Conservation (phyloP, 2,113 vertebrate genomes). For the Myiagra hebetior region DNA sequence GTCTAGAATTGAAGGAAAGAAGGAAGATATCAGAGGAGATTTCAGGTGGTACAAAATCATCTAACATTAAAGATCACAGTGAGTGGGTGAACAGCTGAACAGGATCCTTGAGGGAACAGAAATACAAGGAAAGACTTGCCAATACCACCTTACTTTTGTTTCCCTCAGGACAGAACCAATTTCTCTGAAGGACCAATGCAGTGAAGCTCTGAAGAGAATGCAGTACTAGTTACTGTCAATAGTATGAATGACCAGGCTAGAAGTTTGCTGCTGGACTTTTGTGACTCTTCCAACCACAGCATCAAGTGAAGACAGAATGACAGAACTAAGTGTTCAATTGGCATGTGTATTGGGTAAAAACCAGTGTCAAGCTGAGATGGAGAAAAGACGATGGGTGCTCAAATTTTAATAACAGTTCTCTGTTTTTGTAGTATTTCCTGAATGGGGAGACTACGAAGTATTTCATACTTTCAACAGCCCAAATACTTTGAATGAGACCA, state of each 20-base stretch:
- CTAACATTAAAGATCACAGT: neutral
- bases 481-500: neutral
- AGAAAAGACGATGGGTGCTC: neutral
- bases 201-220: neutral
- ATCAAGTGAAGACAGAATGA: neutral
- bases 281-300: neutral
- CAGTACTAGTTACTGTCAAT: neutral
- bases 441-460: neutral
- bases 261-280: neutral
- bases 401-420: neutral
- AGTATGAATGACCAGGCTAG: neutral
- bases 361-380: neutral
- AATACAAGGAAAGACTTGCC: neutral
- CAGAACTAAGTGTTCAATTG: neutral
- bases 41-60: neutral
- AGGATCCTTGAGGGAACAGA: neutral
- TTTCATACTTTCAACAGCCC: neutral
- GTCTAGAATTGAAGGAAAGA: neutral
- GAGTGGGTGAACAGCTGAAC: rapidly evolving
- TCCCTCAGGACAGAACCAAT: neutral
- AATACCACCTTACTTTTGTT: neutral
- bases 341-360: neutral
- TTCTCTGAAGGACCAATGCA: neutral
- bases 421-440: neutral
- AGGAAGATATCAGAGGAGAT: neutral